A percentile compares a stretch with the other conserved stretches of the same genome.
phyloP scores from a whole-genome alignment of 2,888 invertebrate species.

The Luperina testacea region DNA sequence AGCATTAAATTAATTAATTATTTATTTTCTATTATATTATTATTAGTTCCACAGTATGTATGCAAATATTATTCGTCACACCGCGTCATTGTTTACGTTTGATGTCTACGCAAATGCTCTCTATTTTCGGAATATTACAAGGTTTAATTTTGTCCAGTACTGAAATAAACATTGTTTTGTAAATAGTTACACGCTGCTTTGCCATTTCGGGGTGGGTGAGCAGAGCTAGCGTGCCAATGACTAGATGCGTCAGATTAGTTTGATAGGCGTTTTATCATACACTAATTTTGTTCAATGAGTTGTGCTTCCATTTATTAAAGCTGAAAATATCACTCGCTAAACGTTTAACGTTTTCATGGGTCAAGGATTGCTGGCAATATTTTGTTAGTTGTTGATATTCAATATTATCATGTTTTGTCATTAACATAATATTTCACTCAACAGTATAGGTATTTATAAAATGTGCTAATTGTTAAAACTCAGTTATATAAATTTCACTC shows the following conservation, averaged over 20 bases:
- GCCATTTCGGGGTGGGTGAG: slow-evolving; percentile 43
- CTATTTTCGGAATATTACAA: slow-evolving; percentile 58
- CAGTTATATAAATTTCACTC: not conserved
- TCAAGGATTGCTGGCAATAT: not conserved
- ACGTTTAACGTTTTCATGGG: not conserved
- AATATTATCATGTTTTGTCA: slow-evolving; percentile 1
- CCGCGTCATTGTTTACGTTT: slow-evolving; percentile 60
- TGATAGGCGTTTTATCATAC: slow-evolving; percentile 3
- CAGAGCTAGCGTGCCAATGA: slow-evolving; percentile 30
- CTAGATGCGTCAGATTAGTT: slow-evolving; percentile 21
- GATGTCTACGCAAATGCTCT: slow-evolving; percentile 55
- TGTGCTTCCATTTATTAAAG: slow-evolving; percentile 30
- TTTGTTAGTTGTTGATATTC: not conserved
- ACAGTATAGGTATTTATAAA: not conserved
- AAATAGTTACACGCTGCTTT: slow-evolving; percentile 58
- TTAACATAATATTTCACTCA: slow-evolving; percentile 1
- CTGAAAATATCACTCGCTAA: slow-evolving; percentile 6
- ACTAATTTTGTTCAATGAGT: slow-evolving; percentile 31
- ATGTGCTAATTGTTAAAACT: not conserved
- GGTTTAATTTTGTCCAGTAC: slow-evolving; percentile 56
- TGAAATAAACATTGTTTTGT: slow-evolving; percentile 65
- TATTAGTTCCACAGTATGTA: slow-evolving; percentile 17
- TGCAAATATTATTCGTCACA: slow-evolving; percentile 54
- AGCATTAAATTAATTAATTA: no score
- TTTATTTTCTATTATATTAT: no score